phyloP scores from a whole-genome alignment of 2,888 invertebrate genomes.

The Chrysotoxum bicinctum region DNA sequence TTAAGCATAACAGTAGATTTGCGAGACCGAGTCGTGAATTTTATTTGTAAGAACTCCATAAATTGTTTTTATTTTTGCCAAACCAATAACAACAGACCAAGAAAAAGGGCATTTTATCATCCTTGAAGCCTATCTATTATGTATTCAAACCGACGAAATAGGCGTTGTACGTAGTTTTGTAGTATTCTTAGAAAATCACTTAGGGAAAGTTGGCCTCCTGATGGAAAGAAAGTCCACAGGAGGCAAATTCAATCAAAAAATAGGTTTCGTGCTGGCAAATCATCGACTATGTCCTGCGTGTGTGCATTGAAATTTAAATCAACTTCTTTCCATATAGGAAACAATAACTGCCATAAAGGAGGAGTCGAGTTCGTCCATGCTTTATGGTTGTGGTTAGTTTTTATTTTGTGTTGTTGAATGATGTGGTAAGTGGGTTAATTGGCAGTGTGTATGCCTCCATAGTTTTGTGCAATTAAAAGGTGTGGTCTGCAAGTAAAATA shows the following conservation, averaged over 20 bases:
- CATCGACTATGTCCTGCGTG: neutral
- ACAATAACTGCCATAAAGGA: conserved; percentile 3
- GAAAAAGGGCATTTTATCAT: too few relatives aligned
- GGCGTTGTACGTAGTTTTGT: too few relatives aligned
- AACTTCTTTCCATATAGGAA: neutral
- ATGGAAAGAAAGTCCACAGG: neutral
- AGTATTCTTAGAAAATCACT: neutral
- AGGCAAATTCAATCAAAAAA: neutral
- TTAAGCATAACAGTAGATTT: too few relatives aligned
- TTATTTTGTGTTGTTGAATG: neutral
- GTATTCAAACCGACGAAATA: too few relatives aligned
- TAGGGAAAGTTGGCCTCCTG: neutral
- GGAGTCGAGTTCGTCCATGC: neutral
- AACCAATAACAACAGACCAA: too few relatives aligned
- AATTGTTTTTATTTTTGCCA: too few relatives aligned
- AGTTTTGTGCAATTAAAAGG: conserved; percentile 5
- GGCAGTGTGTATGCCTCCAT: neutral
- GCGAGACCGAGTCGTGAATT: too few relatives aligned
- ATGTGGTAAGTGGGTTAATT: conserved; percentile 7
- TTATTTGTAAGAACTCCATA: too few relatives aligned
- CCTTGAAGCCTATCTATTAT: too few relatives aligned
- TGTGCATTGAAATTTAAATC: conserved; percentile 16
- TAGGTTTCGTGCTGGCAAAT: neutral
- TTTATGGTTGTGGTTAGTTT: neutral
- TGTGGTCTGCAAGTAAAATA: neutral